Base-by-base conservation (phyloP, 1,140 invertebrate species). In the Euwallacea fornicatus region DNA sequence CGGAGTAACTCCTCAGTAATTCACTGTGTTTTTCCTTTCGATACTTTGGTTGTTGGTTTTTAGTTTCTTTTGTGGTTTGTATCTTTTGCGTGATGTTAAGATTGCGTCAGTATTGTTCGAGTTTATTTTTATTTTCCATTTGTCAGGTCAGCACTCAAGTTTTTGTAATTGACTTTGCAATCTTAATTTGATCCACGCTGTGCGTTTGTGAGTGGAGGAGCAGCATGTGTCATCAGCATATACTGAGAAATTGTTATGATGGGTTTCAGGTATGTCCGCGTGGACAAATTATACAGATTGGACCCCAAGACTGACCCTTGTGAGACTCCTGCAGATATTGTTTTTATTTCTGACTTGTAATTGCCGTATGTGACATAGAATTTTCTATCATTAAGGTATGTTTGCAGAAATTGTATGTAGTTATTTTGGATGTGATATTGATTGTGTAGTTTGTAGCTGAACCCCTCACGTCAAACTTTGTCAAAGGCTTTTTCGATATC, bases 91-190 rank as follows among this genome's bases (percentile, higher is more conserved):
- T 1, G 21, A 2, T 2, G 6, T 41, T 15, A 2, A 4, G 3
- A 60, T 43, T 8, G 9, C 21, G 0, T n/a, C 16, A 8, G 21
- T n/a, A 3, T 60, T 60, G 21, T 33, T 15, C 2, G 9, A 15
- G 42, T 60, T 60, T 41, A 60, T 7, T 15, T 41, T 33, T 10
- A 60, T 60, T 3, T 42, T 42, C 58, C 58, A 41, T 60, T 15
- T 60, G 0, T 10, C 11, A 15, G 7, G 2, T 33, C 58, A 60
- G 0, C 6, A 3, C 7, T 41, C 21, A 10, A 60, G 6, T 10
- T 2, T 2, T 0, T 47, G 9, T 2, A 47, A 2, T 47, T 47
- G 9, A 6, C 2, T 47, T 6, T 47, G 46, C 0, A 47, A 6
- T 47, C n/a, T 47, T 47, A 9, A n/a, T n/a, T n/a, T n/a, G n/a